A percentile compares a stretch with the other conserved stretches of the same genome.
phyloP scores from a whole-genome alignment of 1,140 invertebrate genomes.

The Diploscapter pachys region DNA sequence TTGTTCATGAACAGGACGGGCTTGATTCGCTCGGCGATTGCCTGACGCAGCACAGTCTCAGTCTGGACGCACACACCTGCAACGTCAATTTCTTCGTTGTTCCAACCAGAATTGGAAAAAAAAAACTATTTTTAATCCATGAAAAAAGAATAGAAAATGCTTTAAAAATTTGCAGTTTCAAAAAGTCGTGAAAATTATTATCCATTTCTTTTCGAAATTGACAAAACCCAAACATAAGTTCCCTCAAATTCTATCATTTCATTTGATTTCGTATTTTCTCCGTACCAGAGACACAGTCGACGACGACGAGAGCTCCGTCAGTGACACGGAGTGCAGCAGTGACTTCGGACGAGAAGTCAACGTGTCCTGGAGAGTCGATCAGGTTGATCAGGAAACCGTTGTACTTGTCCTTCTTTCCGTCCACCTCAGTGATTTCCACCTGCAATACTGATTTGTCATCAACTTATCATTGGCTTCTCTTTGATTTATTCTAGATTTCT shows the following conservation, averaged over 20 bases:
- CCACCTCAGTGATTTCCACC: conserved; percentile 59
- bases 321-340: conserved; percentile 97
- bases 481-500: background rate
- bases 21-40: conserved; percentile 97
- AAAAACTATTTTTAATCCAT: too few relatives aligned
- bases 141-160: background rate
- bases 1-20: conserved; percentile 99
- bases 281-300: conserved; percentile 95
- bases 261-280: background rate
- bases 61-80: conserved; percentile 98
- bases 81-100: conserved; percentile 30
- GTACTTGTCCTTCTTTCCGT: conserved; percentile 77
- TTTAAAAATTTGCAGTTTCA: background rate
- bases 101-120: background rate
- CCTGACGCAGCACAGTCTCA: conserved; percentile 95
- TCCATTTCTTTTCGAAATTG: conserved; percentile 1
- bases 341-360: conserved; percentile 98
- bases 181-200: conserved; percentile 2
- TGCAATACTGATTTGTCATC: background rate
- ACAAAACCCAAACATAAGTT: background rate
- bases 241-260: conserved; percentile 6
- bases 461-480: background rate
- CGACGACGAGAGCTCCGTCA: conserved; percentile 95
- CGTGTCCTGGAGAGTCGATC: conserved; percentile 98
- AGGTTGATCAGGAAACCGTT: conserved; percentile 98